phyloP scores from a whole-genome alignment of 2,888 invertebrate genomes.

The Philhelius pedissequus region DNA sequence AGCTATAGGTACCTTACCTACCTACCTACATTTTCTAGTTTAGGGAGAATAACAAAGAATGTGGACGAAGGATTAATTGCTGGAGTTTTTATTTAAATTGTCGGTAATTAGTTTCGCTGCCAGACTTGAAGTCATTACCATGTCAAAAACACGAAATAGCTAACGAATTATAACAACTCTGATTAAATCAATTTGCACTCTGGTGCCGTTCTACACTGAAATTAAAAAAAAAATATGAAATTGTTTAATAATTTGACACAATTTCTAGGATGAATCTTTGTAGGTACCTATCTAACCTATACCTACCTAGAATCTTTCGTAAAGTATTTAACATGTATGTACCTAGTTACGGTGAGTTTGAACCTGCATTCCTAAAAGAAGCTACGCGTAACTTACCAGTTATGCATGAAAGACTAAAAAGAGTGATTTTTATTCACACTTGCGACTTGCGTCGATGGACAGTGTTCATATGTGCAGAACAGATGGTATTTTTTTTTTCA shows the following conservation, averaged over 20 bases:
- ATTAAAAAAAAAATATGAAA: background rate
- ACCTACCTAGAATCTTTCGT: too few species aligned
- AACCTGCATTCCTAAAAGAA: background rate
- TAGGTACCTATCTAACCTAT: too few species aligned
- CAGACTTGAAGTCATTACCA: background rate
- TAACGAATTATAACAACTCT: background rate
- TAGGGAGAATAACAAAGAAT: background rate
- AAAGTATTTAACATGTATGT: background rate
- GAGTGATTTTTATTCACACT: background rate
- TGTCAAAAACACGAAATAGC: background rate
- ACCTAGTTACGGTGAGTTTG: background rate
- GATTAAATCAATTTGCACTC: background rate
- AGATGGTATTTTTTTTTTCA: too few species aligned
- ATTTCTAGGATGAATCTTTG: background rate
- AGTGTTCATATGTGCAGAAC: background rate
- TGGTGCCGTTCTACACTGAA: too few species aligned
- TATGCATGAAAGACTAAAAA: background rate
- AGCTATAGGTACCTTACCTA: background rate
- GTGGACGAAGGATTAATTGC: background rate
- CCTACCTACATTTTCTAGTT: background rate
- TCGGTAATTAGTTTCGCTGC: constrained; percentile 44
- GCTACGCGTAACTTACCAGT: background rate
- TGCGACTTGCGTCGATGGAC: background rate
- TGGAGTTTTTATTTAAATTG: background rate
- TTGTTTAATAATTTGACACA: background rate